phyloP scores from a whole-genome alignment of 2,113 vertebrate species.

The Mungos mungo region DNA sequence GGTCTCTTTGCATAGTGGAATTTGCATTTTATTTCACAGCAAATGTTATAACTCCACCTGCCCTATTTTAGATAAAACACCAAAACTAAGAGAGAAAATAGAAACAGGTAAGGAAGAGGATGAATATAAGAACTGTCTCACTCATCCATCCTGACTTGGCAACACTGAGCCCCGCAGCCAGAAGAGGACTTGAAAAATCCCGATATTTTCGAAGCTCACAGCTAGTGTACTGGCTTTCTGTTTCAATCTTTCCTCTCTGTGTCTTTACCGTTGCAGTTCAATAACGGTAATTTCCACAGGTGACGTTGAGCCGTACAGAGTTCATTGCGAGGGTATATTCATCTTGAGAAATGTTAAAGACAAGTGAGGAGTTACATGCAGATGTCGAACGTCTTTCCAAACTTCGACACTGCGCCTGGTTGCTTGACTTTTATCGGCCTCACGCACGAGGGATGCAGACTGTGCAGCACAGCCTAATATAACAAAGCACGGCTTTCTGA shows the following conservation, averaged over 20 bases:
- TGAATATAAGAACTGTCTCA: not conserved
- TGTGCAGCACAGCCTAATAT: constrained; percentile 61
- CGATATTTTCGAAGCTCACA: not conserved
- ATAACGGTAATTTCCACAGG: constrained; percentile 69
- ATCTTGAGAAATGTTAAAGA: constrained; percentile 74
- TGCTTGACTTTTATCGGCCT: constrained; percentile 59
- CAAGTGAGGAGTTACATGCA: constrained; percentile 70
- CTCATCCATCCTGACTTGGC: not conserved
- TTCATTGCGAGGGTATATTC: constrained; percentile 72
- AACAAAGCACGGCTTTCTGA: constrained; percentile 50
- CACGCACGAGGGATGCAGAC: constrained; percentile 37
- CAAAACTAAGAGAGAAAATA: constrained; percentile 49
- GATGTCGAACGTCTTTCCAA: constrained; percentile 58
- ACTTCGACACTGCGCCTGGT: not conserved
- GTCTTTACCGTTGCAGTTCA: constrained; percentile 50
- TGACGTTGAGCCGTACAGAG: constrained; percentile 44
- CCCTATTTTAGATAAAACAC: constrained; percentile 65
- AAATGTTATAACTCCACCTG: constrained; percentile 80
- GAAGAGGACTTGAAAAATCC: too few species aligned
- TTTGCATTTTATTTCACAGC: constrained; percentile 83
- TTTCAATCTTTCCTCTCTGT: not conserved
- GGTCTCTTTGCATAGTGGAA: constrained; percentile 79
- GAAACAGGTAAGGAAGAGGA: not conserved
- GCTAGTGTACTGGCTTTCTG: not conserved
- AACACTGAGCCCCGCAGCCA: not conserved